Conservation (phyloP, 1,140 invertebrate species). For the Brachionus manjavacas region DNA sequence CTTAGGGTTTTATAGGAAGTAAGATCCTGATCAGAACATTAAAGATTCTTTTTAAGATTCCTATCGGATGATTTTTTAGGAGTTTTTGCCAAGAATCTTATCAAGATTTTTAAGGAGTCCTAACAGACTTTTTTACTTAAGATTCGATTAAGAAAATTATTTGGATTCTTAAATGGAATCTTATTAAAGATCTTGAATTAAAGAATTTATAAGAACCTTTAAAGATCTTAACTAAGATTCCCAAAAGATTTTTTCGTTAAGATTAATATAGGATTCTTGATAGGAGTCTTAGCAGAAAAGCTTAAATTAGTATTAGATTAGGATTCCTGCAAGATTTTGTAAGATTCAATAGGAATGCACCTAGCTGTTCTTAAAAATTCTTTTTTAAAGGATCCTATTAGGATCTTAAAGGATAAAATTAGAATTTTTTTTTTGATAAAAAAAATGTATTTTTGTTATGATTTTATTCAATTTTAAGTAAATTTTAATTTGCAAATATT, state of each 20-base stretch:
- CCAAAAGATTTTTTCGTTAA: background rate
- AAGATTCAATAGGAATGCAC: background rate
- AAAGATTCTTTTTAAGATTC: background rate
- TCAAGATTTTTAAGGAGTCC: background rate
- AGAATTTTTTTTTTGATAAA: too few relatives aligned
- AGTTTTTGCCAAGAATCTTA: background rate
- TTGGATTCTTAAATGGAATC: background rate
- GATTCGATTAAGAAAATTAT: background rate
- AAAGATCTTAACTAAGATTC: background rate
- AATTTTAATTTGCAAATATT: background rate
- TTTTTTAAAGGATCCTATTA: too few relatives aligned
- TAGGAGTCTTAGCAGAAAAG: too few relatives aligned
- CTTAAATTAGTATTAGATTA: too few relatives aligned
- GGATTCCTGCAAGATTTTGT: too few relatives aligned
- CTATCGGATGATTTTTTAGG: background rate
- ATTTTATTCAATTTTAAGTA: too few relatives aligned
- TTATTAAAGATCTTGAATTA: background rate
- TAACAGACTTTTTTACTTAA: background rate
- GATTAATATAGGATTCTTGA: background rate
- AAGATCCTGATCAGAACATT: background rate
- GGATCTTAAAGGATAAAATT: too few relatives aligned
- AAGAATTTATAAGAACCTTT: background rate
- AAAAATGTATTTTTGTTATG: too few relatives aligned
- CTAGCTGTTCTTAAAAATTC: background rate
- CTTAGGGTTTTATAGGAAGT: background rate